These are phyloP conservation scores for Muntiacus muntjak DNA, from an alignment of 2,113 vertebrate genomes.

Conservation along the genomic window DNA sequence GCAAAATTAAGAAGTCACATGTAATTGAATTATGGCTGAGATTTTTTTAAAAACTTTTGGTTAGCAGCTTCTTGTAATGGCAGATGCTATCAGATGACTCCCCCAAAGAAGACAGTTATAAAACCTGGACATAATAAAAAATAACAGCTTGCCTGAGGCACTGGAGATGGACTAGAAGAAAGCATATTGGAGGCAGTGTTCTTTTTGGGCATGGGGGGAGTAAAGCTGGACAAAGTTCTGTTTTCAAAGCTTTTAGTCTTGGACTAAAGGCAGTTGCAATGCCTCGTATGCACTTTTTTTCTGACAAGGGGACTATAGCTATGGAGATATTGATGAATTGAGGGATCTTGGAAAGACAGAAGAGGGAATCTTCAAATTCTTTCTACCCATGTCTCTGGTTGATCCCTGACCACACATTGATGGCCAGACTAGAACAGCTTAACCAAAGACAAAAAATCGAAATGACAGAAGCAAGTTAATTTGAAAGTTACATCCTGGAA, in stretches of 20 bases:
- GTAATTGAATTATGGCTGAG: background rate
- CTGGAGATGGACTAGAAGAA: background rate
- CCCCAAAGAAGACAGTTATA: background rate
- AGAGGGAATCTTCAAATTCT: background rate
- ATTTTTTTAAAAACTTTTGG: background rate
- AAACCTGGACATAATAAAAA: background rate
- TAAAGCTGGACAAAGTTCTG: background rate
- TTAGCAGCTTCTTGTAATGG: background rate
- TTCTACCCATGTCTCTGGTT: background rate
- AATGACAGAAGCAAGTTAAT: background rate
- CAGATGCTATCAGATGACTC: background rate
- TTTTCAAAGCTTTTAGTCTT: background rate
- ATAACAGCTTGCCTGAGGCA: background rate
- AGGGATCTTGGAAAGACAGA: background rate
- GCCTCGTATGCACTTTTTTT: background rate
- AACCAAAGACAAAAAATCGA: background rate
- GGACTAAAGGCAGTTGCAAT: background rate
- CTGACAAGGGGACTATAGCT: background rate
- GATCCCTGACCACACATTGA: background rate
- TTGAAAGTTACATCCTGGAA: background rate
- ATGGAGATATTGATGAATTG: background rate
- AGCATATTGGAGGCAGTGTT: background rate
- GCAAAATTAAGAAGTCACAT: background rate
- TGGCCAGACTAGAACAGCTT: background rate
- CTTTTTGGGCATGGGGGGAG: background rate